phyloP scores from a whole-genome alignment of 92 coral and sea anemone species.

The Phenganax subtilis region DNA sequence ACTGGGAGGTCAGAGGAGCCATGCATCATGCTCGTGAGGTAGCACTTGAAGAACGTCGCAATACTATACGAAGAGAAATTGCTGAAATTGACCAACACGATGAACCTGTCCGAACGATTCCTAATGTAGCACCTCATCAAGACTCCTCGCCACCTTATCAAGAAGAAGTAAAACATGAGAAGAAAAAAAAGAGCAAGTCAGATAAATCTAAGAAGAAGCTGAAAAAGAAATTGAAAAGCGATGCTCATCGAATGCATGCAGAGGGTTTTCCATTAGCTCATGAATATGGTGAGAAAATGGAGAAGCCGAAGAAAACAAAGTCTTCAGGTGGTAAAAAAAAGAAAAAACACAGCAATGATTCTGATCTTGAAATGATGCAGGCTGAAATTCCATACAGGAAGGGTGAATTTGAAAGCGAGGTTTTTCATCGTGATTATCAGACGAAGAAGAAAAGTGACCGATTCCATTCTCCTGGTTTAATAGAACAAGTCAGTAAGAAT shows the following conservation, averaged over 20 bases:
- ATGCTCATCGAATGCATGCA: neutral
- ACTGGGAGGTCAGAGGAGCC: slow-evolving; percentile 92
- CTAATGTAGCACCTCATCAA: slow-evolving; percentile 25
- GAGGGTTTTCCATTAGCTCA: neutral
- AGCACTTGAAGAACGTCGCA: slow-evolving; percentile 80
- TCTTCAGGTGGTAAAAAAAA: slow-evolving; percentile 29
- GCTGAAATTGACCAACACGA: slow-evolving; percentile 91
- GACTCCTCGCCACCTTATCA: slow-evolving; percentile 54
- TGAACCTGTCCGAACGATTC: slow-evolving; percentile 44
- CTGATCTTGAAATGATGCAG: slow-evolving; percentile 9
- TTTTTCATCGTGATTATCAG: neutral
- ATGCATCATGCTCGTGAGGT: slow-evolving; percentile 71
- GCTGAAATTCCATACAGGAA: slow-evolving; percentile 20
- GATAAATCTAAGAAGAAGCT: slow-evolving; percentile 52
- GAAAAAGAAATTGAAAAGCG: slow-evolving; percentile 29
- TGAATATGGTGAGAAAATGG: slow-evolving; percentile 19
- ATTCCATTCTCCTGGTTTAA: neutral
- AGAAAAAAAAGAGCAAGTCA: slow-evolving; percentile 54
- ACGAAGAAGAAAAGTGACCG: slow-evolving; percentile 10
- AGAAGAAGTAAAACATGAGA: slow-evolving; percentile 53
- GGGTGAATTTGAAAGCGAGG: slow-evolving; percentile 11
- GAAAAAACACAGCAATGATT: slow-evolving; percentile 35
- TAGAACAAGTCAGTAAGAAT: slow-evolving; percentile 9
- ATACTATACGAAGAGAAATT: slow-evolving; percentile 72
- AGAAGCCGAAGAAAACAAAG: slow-evolving; percentile 22